Conservation (phyloP, 2,113 vertebrate genomes). For the Sprattus sprattus region DNA sequence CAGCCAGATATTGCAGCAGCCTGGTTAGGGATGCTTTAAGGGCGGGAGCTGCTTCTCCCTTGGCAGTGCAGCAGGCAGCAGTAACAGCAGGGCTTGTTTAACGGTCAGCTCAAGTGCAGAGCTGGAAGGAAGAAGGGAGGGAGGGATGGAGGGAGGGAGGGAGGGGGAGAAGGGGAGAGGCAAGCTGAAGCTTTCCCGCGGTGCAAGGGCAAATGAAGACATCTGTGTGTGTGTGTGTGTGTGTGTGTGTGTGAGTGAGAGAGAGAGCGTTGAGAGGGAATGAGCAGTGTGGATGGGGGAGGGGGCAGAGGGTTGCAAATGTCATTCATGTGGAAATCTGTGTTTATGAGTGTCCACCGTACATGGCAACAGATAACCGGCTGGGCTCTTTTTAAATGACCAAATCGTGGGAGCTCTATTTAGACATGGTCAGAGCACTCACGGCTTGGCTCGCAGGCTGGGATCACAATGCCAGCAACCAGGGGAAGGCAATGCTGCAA, state of each 20-base stretch:
- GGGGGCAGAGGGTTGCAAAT: neutral
- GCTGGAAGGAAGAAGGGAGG: slow-evolving; percentile 28
- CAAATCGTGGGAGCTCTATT: neutral
- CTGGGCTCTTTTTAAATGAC: slow-evolving; percentile 2
- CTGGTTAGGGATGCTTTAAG: slow-evolving; percentile 46
- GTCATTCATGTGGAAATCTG: neutral
- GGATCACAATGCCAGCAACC: slow-evolving; percentile 12
- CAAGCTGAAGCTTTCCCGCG: slow-evolving; percentile 48
- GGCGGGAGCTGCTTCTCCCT: slow-evolving; percentile 62
- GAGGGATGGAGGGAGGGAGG: neutral
- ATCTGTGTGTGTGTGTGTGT: slow-evolving; percentile 43
- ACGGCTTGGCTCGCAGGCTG: neutral
- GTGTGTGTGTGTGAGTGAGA: neutral
- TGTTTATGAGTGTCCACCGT: slow-evolving; percentile 3
- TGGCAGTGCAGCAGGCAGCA: slow-evolving; percentile 53
- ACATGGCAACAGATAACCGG: neutral
- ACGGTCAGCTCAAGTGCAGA: slow-evolving; percentile 65
- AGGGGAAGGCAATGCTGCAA: slow-evolving; percentile 11
- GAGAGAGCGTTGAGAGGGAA: slow-evolving; percentile 21
- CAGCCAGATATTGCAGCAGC: slow-evolving; percentile 23
- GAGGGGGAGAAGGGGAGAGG: slow-evolving; percentile 38
- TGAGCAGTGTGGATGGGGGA: neutral
- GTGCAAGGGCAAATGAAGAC: slow-evolving; percentile 54
- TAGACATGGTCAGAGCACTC: neutral
- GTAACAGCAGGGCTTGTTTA: slow-evolving; percentile 55